Evolutionary conservation across 2,888 invertebrate species (phyloP), one percentile per base, ranked within the genome.

Genomic region (Drosophila neotestacea): DNA sequence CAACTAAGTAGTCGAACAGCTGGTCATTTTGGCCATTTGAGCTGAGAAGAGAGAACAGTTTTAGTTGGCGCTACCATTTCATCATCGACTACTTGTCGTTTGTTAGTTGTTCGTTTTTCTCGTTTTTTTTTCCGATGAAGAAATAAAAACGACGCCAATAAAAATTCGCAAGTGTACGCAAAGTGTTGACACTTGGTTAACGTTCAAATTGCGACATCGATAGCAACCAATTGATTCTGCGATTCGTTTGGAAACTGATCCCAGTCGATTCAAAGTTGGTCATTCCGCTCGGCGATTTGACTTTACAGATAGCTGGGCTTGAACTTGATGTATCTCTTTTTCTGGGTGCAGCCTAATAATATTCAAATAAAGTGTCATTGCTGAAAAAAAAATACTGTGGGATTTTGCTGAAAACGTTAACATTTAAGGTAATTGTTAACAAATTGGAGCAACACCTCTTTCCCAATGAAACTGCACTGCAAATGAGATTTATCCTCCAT

Each of bases 21-120:
- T 72, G 72, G 73, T 56, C 69, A 77, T 70, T 81, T 62, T 71
- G 72, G 70, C 86, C 22, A 22, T 70, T 16, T 28, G 36, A 52
- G 52, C 22, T 39, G 61, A 30, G 69, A 28, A 59, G 65, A 81
- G 88, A 88, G 88, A 88, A 88, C 76, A 75, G 73, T 52, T 70
- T 60, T 65, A 55, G 70, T 73, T 62, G 72, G 38, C 50, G 56
- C 47, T 65, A 63, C 50, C 47, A 77, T 79, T 79, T 79, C 79
- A 63, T 70, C 79, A 79, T 81, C 62, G 69, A 58, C 70, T 59
- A 65, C 63, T 78, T 44, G 44, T 13, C 36, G 36, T 42, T 44
- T 36, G 9, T n/a, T 27, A 16, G 56, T 58, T 65, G 56, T 54
- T 70, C 47, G 67, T 61, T 52, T 75, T 72, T 70, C 61, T 41